A percentile compares a stretch with the other conserved stretches of the same genome.
phyloP scores from a whole-genome alignment of 2,113 vertebrate genomes.

The Hippopotamus amphibius region DNA sequence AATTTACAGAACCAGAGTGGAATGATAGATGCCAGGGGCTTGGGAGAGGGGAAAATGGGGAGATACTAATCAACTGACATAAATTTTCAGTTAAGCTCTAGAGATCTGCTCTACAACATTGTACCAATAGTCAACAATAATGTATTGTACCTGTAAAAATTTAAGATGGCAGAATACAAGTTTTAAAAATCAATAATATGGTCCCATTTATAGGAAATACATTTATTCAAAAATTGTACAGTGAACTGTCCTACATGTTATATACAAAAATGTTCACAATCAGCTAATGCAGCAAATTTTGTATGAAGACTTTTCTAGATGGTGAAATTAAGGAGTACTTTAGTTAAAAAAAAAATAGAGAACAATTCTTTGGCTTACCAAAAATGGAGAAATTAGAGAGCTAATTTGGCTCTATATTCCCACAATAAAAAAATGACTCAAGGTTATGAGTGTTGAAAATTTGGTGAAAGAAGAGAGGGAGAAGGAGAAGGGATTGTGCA shows the following conservation, averaged over 20 bases:
- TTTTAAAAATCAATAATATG: background rate
- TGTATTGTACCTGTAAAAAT: background rate
- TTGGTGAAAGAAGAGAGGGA: background rate
- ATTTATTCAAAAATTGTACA: conserved; percentile 6
- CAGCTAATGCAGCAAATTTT: background rate
- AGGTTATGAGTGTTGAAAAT: background rate
- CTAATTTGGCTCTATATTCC: background rate
- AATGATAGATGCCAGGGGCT: background rate
- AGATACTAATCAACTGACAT: background rate
- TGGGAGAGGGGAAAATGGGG: background rate
- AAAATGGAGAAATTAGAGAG: background rate
- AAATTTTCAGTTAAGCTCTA: background rate
- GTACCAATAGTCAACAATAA: background rate
- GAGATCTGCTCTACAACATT: background rate
- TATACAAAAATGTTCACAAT: background rate
- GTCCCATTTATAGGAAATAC: background rate
- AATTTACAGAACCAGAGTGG: background rate
- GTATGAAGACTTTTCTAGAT: background rate
- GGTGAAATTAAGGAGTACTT: background rate
- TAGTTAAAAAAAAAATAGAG: background rate
- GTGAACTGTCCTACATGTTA: background rate
- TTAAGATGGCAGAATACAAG: background rate
- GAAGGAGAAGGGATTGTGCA: background rate
- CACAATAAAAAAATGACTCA: background rate
- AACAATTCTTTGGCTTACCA: background rate